Percentiles rank a stretch among this genome's conserved stretches.
Evolutionary conservation across 2,888 invertebrate genomes (phyloP).

Genomic region (Thymelicus acteon): DNA sequence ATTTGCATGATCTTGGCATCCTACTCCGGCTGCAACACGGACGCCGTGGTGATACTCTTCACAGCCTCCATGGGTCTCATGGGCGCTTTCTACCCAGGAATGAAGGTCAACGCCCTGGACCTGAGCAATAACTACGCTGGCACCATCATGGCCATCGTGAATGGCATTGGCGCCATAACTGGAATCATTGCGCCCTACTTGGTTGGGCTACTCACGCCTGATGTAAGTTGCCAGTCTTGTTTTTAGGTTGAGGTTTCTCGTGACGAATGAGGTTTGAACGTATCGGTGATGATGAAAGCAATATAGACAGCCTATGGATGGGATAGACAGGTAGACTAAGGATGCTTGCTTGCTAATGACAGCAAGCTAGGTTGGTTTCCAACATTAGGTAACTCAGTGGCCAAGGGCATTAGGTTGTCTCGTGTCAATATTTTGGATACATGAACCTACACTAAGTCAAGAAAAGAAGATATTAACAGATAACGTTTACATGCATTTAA

Average conservation of each 20-base stretch:
- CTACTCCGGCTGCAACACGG: slow-evolving; percentile 87
- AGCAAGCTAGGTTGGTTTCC: no score
- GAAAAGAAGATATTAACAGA: no score
- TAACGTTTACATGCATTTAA: no score
- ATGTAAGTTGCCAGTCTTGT: slow-evolving; percentile 75
- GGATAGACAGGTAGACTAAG: background rate
- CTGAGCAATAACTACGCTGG: slow-evolving; percentile 88
- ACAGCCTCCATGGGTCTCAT: slow-evolving; percentile 88
- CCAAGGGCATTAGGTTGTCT: no score
- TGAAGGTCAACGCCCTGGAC: slow-evolving; percentile 88
- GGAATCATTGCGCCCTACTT: slow-evolving; percentile 89
- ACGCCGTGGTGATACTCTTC: slow-evolving; percentile 85
- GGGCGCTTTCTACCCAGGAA: slow-evolving; percentile 89
- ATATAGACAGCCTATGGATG: no score
- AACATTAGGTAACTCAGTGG: no score
- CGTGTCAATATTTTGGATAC: no score
- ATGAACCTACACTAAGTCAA: no score
- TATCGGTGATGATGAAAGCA: no score
- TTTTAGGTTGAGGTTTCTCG: slow-evolving; percentile 8
- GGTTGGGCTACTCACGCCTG: slow-evolving; percentile 87
- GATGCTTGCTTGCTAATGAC: background rate
- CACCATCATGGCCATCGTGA: slow-evolving; percentile 88
- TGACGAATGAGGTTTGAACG: background rate
- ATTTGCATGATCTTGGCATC: slow-evolving; percentile 88
- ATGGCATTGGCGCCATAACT: slow-evolving; percentile 89